Percentiles rank a stretch among this genome's conserved stretches.
These are phyloP conservation scores for Pagrus major DNA, from an alignment of 2,113 vertebrate species.

Conservation along the genomic window DNA sequence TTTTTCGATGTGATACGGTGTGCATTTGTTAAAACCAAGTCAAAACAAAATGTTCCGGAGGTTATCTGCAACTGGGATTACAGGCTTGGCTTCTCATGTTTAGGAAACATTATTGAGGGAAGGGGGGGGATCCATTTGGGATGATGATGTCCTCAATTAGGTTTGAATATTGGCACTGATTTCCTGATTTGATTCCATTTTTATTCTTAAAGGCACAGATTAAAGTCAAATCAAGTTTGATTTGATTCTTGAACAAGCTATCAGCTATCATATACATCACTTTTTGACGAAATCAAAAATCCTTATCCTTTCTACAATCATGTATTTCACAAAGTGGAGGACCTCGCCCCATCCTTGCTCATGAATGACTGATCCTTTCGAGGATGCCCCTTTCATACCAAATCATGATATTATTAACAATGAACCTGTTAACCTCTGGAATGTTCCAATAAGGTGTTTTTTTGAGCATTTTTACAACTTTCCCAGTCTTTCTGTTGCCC, in stretches of 20 bases:
- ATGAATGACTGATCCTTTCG: too few species aligned
- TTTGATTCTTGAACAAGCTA: constrained; percentile 5
- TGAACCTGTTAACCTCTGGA: too few species aligned
- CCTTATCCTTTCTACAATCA: too few species aligned
- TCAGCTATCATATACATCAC: background rate
- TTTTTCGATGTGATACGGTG: constrained; percentile 7
- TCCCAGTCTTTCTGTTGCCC: too few species aligned
- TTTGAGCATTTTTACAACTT: too few species aligned
- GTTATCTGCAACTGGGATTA: constrained; percentile 40
- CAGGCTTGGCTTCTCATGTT: constrained; percentile 30
- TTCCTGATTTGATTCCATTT: background rate
- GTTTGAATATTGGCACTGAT: background rate
- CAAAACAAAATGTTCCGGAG: constrained; percentile 20
- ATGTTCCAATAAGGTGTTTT: too few species aligned
- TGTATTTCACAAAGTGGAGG: too few species aligned
- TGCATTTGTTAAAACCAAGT: constrained; percentile 31
- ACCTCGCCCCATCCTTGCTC: too few species aligned
- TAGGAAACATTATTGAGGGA: constrained; percentile 18
- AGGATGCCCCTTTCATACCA: too few species aligned
- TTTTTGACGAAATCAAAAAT: too few species aligned
- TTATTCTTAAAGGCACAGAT: constrained; percentile 3
- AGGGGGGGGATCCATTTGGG: background rate
- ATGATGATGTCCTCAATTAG: constrained; percentile 13
- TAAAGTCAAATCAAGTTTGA: background rate
- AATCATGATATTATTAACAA: too few species aligned